Base-by-base conservation (phyloP, 2,888 invertebrate genomes). In the Thera britannica region DNA sequence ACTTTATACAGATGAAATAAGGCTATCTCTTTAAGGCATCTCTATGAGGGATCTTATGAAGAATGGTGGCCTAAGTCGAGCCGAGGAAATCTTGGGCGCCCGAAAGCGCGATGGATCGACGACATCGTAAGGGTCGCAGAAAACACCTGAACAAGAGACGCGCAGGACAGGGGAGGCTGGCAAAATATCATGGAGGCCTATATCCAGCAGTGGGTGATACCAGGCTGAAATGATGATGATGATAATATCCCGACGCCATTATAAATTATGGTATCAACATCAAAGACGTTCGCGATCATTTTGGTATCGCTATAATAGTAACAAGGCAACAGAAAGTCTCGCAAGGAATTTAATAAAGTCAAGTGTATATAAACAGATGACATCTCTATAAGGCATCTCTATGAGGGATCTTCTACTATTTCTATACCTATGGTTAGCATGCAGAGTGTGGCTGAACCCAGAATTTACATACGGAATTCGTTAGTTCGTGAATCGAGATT, bases 281-380 rank as follows among this genome's bases (percentile, higher is more conserved):
- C 54, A 65, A 59, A 65, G n/a, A n/a, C 41, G n/a, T 62, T 61
- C 35, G 36, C 46, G 68, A 51, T 58, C 59, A 58, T 44, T 38
- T n/a, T 56, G 9, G 2, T 60, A 62, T 48, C 52, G 52, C 38
- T 34, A 44, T 46, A 7, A 38, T 8, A 41, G 52, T 5, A 41
- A 41, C 7, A 41, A 41, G 5, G 41, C 41, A 60, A 36, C 44
- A 62, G 58, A 65, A 70, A 63, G 72, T 78, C 75, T 76, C 75
- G 61, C 66, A 38, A 3, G 38, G 38, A 38, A 38, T 38, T 38
- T 80, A 85, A 85, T 85, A 84, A 85, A 83, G 81, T 84, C 70
- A 79, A 85, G 83, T 84, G 79, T 86, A 38, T 3, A 3, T 38
- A 38, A 38, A 38, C 38, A 38, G 5, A 38, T 38, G 38, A 38